Percentiles rank a stretch among this genome's conserved stretches.
Evolutionary conservation across 2,113 vertebrate species (phyloP).

Genomic region (Phrynosoma platyrhinos): DNA sequence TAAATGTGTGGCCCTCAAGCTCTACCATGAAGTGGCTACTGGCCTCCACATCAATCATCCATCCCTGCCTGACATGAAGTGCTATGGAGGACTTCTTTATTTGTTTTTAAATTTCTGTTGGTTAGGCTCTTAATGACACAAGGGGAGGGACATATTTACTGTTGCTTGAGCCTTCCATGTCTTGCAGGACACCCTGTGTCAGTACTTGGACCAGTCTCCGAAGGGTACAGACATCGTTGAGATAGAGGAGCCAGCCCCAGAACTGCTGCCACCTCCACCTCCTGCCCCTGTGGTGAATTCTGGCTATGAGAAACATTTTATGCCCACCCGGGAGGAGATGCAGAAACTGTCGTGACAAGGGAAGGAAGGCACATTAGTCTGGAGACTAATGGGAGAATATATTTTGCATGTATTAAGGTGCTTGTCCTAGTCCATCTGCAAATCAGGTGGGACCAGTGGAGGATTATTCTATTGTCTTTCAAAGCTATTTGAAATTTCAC

Average conservation of each 20-base stretch:
- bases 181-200: neutral
- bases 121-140: neutral
- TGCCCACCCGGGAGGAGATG: slow-evolving; percentile 71
- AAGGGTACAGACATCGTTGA: slow-evolving; percentile 49
- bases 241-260: slow-evolving; percentile 38
- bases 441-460: no score
- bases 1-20: no score
- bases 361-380: no score
- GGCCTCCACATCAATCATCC: no score
- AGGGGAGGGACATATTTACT: neutral
- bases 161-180: neutral
- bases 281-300: neutral
- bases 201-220: neutral
- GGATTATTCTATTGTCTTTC: neutral
- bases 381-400: neutral
- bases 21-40: no score
- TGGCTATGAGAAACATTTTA: slow-evolving; percentile 74
- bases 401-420: neutral
- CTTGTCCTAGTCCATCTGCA: no score
- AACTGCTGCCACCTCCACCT: neutral
- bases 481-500: no score
- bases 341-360: slow-evolving; percentile 44
- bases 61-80: no score
- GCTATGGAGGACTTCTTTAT: no score
- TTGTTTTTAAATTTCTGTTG: neutral